Evolutionary conservation across 2,888 invertebrate genomes (phyloP).

Genomic region (Apodemia mormo): DNA sequence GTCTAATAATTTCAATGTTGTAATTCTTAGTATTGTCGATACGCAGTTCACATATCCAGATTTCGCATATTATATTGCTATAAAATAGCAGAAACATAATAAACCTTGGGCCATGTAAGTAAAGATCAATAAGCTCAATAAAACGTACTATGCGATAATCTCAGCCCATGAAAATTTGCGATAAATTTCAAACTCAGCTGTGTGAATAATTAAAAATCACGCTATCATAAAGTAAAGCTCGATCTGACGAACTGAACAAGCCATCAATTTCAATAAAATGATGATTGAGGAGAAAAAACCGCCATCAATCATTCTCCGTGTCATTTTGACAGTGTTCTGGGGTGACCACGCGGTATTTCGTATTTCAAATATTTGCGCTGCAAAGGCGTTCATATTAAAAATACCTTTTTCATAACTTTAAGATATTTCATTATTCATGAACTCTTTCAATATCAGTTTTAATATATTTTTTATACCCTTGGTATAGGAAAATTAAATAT

Average conservation of each 20-base stretch:
- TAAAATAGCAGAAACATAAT: no score
- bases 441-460: not conserved
- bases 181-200: not conserved
- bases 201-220: conserved; percentile 40
- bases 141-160: not conserved
- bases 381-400: conserved; percentile 32
- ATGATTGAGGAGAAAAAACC: conserved; percentile 58
- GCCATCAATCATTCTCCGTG: conserved; percentile 59
- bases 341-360: conserved; percentile 40
- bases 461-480: not conserved
- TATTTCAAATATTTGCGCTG: conserved; percentile 37
- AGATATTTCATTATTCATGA: conserved; percentile 7
- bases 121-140: no score
- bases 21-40: no score
- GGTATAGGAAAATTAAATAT: no score
- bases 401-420: conserved; percentile 25
- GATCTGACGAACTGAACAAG: conserved; percentile 46
- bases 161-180: conserved; percentile 2
- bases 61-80: no score
- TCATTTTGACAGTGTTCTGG: conserved; percentile 50
- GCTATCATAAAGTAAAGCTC: conserved; percentile 44
- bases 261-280: conserved; percentile 71
- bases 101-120: no score
- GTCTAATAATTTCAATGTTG: no score
- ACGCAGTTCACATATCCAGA: no score